Base-by-base conservation (phyloP, 1,140 invertebrate genomes). In the Aphelenchoides besseyi region DNA sequence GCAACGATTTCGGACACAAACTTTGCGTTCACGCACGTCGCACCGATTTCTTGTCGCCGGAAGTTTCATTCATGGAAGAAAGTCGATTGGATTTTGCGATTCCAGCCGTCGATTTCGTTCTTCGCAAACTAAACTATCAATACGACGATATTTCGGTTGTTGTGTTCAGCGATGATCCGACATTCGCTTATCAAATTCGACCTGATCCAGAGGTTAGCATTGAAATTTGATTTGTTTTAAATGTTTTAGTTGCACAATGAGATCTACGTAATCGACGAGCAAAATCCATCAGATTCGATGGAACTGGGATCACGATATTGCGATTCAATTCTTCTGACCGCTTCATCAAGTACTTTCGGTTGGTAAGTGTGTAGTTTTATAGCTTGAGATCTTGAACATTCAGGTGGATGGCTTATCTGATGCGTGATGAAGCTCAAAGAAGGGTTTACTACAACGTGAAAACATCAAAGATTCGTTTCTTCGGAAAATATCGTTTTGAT, bases 371-470 rank as follows among this genome's bases (percentile, higher is more conserved):
- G n/a, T n/a, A n/a, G n/a, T n/a, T n/a, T n/a, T n/a, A n/a, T n/a
- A n/a, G n/a, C n/a, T n/a, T n/a, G n/a, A n/a, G n/a, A n/a, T n/a
- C n/a, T n/a, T n/a, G n/a, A n/a, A n/a, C n/a, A n/a, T n/a, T n/a
- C n/a, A n/a, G n/a, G n/a, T 48, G 41, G 41, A 23, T 48, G 41
- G 41, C 41, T 12, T 48, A 48, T 23, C 23, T 48, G 41, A 48
- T 48, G 41, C 12, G 12, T 23, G 41, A 48, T 12, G 41, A 48
- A 23, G 41, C 41, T 23, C 41, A 48, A 48, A 12, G 41, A 23
- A 48, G 41, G 41, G 41, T 48, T 23, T 48, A 16, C 41, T 48
- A 48, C 41, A 48, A 48, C 41, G 41, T 48, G 41, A 48, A 48
- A 23, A 48, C 41, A 23, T 48, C 41, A 12, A 48, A 23, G 12